Evolutionary conservation across 2,888 invertebrate genomes (phyloP).

Genomic region (Tachina fera): DNA sequence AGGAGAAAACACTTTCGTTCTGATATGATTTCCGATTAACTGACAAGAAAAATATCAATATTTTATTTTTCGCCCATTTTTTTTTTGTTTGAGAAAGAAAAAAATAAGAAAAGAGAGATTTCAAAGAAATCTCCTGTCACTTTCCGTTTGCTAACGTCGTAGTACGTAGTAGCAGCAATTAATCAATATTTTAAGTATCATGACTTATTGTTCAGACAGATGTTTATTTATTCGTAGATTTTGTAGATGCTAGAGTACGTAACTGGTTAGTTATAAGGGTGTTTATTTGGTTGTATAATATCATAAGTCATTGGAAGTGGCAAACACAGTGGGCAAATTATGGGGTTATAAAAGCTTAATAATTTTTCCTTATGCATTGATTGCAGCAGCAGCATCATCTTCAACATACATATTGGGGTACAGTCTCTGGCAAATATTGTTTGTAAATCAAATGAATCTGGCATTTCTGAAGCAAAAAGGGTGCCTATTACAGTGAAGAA

Average conservation of each 20-base stretch:
- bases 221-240: slow-evolving; percentile 3
- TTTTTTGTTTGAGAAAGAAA: background rate
- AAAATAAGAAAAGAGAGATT: background rate
- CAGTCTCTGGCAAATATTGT: background rate
- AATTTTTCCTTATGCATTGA: background rate
- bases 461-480: too few species aligned
- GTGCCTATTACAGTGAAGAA: too few species aligned
- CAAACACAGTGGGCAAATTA: slow-evolving; percentile 2
- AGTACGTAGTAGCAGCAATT: slow-evolving; percentile 26
- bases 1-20: slow-evolving; percentile 48
- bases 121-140: slow-evolving; percentile 2
- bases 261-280: background rate
- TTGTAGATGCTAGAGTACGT: background rate
- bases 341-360: background rate
- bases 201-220: slow-evolving; percentile 32
- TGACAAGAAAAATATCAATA: slow-evolving; percentile 54
- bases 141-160: background rate
- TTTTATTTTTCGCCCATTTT: background rate
- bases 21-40: slow-evolving; percentile 54
- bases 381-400: too few species aligned
- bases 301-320: background rate
- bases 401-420: too few species aligned
- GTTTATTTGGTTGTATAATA: background rate
- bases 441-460: too few species aligned
- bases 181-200: slow-evolving; percentile 57